Percentiles rank a stretch among this genome's conserved stretches.
Evolutionary conservation across 37 sponge, comb jelly and placozoan genomes (phyloP).

Genomic region (Ephydatia muelleri): DNA sequence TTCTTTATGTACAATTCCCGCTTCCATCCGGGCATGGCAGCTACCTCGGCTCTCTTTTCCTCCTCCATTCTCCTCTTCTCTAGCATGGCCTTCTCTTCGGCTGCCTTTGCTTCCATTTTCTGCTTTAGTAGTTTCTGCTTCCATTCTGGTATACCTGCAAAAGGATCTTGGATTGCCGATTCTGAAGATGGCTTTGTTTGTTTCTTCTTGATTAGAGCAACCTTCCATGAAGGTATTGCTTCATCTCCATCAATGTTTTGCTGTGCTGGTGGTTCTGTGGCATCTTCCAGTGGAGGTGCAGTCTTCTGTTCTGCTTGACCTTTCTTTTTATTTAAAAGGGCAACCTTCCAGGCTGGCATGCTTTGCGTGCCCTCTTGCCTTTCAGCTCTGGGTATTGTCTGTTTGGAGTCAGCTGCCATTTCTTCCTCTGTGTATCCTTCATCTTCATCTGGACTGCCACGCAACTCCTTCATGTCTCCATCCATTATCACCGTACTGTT

Average conservation of each 20-base stretch:
- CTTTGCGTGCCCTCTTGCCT: not conserved
- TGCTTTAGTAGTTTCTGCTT: constrained; percentile 73
- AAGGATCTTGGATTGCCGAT: not conserved
- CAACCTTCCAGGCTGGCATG: constrained; percentile 79
- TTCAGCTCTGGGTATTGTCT: not conserved
- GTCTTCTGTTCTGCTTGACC: not conserved
- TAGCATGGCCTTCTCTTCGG: constrained; percentile 5
- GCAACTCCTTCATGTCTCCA: not conserved
- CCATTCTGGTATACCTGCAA: constrained; percentile 63
- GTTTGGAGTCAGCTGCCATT: no score
- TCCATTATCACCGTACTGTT: not conserved
- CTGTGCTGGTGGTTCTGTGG: not conserved
- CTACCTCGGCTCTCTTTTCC: constrained; percentile 51
- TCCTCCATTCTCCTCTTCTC: constrained; percentile 18
- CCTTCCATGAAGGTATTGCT: constrained; percentile 78
- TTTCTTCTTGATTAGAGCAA: constrained; percentile 54
- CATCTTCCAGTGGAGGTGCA: not conserved
- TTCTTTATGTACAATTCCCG: constrained; percentile 69
- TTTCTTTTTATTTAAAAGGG: constrained; percentile 46
- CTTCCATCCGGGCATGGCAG: constrained; percentile 90
- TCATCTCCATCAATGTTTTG: constrained; percentile 8
- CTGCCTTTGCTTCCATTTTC: constrained; percentile 39
- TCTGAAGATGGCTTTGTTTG: not conserved
- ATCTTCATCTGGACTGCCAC: not conserved
- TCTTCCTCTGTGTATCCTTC: not conserved